These are phyloP conservation scores for Mercenaria mercenaria DNA, from an alignment of 1,140 invertebrate genomes.

Conservation along the genomic window DNA sequence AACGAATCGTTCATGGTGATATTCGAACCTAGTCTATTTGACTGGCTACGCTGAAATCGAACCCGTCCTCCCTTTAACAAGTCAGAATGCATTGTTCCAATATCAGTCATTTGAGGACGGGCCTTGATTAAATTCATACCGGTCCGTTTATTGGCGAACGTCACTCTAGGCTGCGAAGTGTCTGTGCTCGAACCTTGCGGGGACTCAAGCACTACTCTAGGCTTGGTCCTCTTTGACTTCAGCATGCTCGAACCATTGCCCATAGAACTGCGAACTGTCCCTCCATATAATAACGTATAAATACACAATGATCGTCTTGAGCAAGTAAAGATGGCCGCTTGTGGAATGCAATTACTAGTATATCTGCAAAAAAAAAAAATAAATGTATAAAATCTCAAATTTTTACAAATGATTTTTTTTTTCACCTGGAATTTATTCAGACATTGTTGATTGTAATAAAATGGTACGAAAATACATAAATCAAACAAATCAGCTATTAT, in stretches of 20 bases:
- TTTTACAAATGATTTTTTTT: too few relatives aligned
- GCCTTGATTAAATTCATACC: conserved; percentile 28
- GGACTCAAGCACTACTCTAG: conserved; percentile 52
- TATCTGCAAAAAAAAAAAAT: too few relatives aligned
- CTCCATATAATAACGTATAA: neutral
- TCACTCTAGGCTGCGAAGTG: conserved; percentile 8
- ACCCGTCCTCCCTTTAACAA: neutral
- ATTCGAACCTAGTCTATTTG: conserved; percentile 7
- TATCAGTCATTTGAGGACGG: conserved; percentile 57
- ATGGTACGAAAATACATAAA: too few relatives aligned
- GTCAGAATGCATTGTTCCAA: conserved; percentile 37
- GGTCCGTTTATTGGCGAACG: conserved; percentile 36
- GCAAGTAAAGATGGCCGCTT: too few relatives aligned
- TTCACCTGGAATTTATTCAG: too few relatives aligned
- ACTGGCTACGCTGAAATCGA: conserved; percentile 3
- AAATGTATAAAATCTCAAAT: too few relatives aligned
- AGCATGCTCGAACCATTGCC: conserved; percentile 40
- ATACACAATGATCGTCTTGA: too few relatives aligned
- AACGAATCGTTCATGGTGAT: conserved; percentile 14
- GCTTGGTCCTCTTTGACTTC: conserved; percentile 17
- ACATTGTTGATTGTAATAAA: too few relatives aligned
- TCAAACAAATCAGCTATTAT: too few relatives aligned
- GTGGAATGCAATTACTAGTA: too few relatives aligned
- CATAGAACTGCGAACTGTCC: neutral
- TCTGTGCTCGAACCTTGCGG: conserved; percentile 45